Percentiles rank a stretch among this genome's conserved stretches.
phyloP scores from a whole-genome alignment of 2,113 vertebrate genomes.

The Hepsetus odoe region DNA sequence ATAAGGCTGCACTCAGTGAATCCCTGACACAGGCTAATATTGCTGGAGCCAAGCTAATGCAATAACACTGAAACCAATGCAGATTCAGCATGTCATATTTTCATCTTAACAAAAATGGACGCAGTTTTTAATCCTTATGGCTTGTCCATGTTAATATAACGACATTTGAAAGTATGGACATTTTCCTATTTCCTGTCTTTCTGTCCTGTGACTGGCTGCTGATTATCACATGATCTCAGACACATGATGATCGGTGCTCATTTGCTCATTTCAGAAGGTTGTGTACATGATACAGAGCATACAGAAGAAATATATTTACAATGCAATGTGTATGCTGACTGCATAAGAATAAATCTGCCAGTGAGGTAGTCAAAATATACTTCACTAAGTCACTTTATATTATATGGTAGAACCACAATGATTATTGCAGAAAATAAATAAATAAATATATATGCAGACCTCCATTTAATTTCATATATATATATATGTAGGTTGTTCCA shows the following conservation, averaged over 20 bases:
- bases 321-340: no score
- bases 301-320: no score
- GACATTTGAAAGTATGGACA: not conserved
- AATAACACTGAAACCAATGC: conserved; percentile 14
- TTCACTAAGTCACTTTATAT: no score
- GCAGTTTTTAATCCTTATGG: not conserved
- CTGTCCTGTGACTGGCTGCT: no score
- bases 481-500: not conserved
- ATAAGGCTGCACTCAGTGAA: conserved; percentile 26
- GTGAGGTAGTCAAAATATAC: no score
- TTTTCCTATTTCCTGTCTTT: no score
- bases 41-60: conserved; percentile 19
- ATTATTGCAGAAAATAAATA: not conserved
- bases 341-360: no score
- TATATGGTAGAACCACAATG: no score
- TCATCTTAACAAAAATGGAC: conserved; percentile 4
- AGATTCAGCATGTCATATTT: conserved; percentile 23
- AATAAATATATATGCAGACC: not conserved
- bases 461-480: not conserved
- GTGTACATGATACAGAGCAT: no score
- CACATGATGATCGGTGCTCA: no score
- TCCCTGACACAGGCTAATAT: conserved; percentile 25
- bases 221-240: no score
- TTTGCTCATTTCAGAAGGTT: no score
- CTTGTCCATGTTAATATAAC: not conserved